phyloP scores from a whole-genome alignment of 2,113 vertebrate species.

The Gopherus flavomarginatus region DNA sequence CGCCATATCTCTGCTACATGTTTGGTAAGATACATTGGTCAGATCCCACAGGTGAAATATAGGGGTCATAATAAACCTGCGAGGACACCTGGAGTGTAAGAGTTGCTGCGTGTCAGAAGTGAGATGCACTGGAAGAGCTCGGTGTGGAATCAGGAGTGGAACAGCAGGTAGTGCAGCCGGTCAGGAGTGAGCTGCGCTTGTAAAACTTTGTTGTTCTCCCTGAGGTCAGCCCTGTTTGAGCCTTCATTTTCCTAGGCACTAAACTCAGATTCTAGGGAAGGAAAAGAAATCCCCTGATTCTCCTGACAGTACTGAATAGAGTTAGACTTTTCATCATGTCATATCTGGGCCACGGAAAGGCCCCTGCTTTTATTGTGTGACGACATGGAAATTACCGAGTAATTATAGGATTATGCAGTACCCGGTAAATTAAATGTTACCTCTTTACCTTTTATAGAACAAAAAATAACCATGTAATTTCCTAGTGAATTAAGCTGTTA shows the following conservation, averaged over 20 bases:
- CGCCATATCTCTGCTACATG: accelerated
- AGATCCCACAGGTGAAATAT: not conserved
- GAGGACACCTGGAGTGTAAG: not conserved
- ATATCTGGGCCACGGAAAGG: constrained; percentile 60
- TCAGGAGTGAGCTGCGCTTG: not conserved
- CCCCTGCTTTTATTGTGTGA: constrained; percentile 58
- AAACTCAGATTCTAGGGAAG: not conserved
- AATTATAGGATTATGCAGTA: constrained; percentile 81
- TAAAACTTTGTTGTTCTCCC: not conserved
- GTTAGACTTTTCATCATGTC: constrained; percentile 62
- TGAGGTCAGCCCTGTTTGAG: not conserved
- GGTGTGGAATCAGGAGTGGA: not conserved
- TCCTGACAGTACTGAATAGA: constrained; percentile 18
- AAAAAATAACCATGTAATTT: constrained; percentile 82
- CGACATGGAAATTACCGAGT: constrained; percentile 71
- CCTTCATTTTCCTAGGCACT: constrained; percentile 21
- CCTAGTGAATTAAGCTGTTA: constrained; percentile 78
- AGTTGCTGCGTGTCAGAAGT: not conserved
- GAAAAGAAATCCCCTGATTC: not conserved
- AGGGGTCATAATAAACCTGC: not conserved
- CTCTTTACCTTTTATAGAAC: constrained; percentile 80
- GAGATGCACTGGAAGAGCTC: not conserved
- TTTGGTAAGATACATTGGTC: not conserved
- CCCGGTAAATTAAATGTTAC: constrained; percentile 81
- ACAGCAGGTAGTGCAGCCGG: not conserved